Base-by-base conservation (phyloP, 2,888 invertebrate genomes). In the Harpalus rufipes region DNA sequence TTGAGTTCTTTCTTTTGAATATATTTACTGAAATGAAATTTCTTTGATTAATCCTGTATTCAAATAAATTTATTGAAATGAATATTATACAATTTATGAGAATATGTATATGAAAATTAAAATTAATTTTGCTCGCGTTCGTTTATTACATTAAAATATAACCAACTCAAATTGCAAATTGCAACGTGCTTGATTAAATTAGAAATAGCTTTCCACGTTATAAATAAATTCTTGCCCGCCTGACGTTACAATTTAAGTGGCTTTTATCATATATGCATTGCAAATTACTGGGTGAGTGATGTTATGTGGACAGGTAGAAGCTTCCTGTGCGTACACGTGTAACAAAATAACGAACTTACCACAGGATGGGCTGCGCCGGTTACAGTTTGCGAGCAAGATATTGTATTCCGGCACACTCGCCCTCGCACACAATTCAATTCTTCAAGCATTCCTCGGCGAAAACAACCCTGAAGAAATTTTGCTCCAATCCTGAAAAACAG, bases 391-490 rank as follows among this genome's bases (percentile, higher is more conserved):
- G 61, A 74, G 59, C 76, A 74, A 74, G 83, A 83, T 72, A 82
- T 83, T 83, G 83, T 83, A 41, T 83, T 83, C 76, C 83, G 61
- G 68, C 32, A 51, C 14, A 32, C 12, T 72, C 51, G 16, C 56
- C 51, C n/a, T 32, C 32, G 32, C 68, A 82, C 83, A 83, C 83
- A 83, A 83, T 83, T 83, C 74, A 83, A 83, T 83, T 76, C 72
- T 83, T 74, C 41, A 39, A 18, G 61, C 74, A 41, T 76, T 63
- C 61, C 81, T 32, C 74, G 44, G 12, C 44, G 44, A 51, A 51
- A 51, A 59, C 12, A 51, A 51, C 44, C 32, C 44, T 51, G 10
- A 8, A 51, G 44, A 10, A 8, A 51, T 10, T 51, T 32, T 32
- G 5, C 32, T 25, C 25, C 44, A 44, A 44, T 1, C 44, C 44